Evolutionary conservation across 1,140 invertebrate genomes (phyloP).

Genomic region (Metopolophium dirhodum): DNA sequence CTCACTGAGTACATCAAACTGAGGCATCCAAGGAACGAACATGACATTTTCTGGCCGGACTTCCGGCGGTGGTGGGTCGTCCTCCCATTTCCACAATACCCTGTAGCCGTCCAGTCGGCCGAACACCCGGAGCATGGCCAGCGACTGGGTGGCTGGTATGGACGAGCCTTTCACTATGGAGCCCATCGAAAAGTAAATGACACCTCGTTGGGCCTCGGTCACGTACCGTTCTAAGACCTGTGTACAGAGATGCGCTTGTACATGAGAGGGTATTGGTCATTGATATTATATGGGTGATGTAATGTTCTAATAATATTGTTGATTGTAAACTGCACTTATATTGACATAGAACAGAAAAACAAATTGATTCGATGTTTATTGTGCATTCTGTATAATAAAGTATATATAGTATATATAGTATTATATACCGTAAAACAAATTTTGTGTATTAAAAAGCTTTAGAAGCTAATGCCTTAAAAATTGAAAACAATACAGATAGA

Average conservation of each 20-base stretch:
- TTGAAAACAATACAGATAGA: neutral
- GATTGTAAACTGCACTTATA: neutral
- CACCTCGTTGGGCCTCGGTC: conserved; percentile 59
- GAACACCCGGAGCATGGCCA: conserved; percentile 62
- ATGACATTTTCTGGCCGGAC: conserved; percentile 68
- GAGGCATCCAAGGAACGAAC: conserved; percentile 70
- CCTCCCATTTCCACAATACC: conserved; percentile 70
- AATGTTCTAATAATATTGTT: neutral
- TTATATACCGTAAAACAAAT: neutral
- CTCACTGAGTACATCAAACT: conserved; percentile 71
- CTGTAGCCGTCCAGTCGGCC: conserved; percentile 62
- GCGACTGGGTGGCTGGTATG: conserved; percentile 60
- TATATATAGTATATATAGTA: too few species aligned
- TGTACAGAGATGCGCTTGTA: neutral
- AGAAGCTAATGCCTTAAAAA: neutral
- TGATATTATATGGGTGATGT: neutral
- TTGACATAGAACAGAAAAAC: neutral
- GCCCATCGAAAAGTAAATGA: conserved; percentile 63
- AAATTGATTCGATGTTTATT: neutral
- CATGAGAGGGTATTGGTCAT: neutral
- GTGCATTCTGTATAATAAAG: neutral
- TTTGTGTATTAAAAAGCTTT: neutral
- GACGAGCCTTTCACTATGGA: conserved; percentile 60
- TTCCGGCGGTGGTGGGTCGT: conserved; percentile 59
- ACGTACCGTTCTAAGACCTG: conserved; percentile 51